Evolutionary conservation across 1,140 invertebrate species (phyloP).

Genomic region (Andricus grossulariae): DNA sequence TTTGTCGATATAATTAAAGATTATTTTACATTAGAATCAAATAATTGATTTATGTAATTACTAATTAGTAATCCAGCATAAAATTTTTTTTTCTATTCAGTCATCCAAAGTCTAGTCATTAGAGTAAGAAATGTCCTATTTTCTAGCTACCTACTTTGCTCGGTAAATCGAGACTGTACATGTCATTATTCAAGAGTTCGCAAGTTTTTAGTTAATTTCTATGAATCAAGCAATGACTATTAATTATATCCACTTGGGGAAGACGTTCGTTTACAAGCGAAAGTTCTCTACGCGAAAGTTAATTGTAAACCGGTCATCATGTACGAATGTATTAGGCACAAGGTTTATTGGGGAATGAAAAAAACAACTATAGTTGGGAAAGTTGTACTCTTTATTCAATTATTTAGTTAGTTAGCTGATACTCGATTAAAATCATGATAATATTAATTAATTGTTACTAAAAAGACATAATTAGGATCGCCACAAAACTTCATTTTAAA

Average conservation of each 20-base stretch:
- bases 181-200: not conserved
- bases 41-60: not conserved
- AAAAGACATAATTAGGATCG: too few species aligned
- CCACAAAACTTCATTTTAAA: too few species aligned
- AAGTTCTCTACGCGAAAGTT: constrained; percentile 20
- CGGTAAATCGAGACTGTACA: not conserved
- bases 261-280: not conserved
- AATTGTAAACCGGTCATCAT: constrained; percentile 14
- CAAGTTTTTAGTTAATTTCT: constrained; percentile 7
- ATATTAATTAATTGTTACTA: too few species aligned
- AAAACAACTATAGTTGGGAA: not conserved
- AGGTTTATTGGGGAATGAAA: not conserved
- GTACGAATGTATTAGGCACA: not conserved
- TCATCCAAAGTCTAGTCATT: constrained; percentile 6
- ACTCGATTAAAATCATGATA: not conserved
- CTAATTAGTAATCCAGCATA: not conserved
- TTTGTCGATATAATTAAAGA: too few species aligned
- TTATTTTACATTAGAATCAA: not conserved
- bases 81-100: not conserved
- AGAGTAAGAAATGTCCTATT: not conserved
- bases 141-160: not conserved
- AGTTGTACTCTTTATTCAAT: not conserved
- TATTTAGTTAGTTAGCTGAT: not conserved
- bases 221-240: constrained; percentile 16
- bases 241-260: constrained; percentile 6